Evolutionary conservation across 1,140 invertebrate genomes (phyloP).

Genomic region (Aphelenchoides avenae): DNA sequence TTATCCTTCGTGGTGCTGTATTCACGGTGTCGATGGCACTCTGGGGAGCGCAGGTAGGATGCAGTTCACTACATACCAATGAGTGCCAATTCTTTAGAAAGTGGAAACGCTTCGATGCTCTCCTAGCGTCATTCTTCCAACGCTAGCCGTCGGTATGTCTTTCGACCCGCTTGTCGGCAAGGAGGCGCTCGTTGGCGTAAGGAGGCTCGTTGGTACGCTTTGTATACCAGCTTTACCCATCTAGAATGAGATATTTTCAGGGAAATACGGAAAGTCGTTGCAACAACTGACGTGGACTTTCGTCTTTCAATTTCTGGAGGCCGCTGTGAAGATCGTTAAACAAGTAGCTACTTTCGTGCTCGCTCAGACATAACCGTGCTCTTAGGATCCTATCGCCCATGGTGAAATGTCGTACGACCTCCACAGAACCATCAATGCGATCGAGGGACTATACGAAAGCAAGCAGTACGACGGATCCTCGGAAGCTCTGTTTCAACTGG

Average conservation of each 20-base stretch:
- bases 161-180: slow-evolving; percentile 15
- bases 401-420: too few species aligned
- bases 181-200: slow-evolving; percentile 4
- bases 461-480: slow-evolving; percentile 8
- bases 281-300: slow-evolving; percentile 1
- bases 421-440: slow-evolving; percentile 2
- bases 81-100: slow-evolving; percentile 6
- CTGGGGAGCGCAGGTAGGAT: slow-evolving; percentile 18
- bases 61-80: neutral
- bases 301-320: neutral
- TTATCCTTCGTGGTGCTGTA: slow-evolving; percentile 22
- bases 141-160: slow-evolving; percentile 19
- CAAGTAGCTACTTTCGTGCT: too few species aligned
- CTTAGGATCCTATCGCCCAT: too few species aligned
- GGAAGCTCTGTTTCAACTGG: slow-evolving; percentile 11
- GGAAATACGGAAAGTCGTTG: slow-evolving; percentile 19
- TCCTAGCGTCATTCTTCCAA: slow-evolving; percentile 18
- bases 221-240: slow-evolving; percentile 6
- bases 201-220: neutral
- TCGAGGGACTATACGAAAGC: slow-evolving; percentile 6
- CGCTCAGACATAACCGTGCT: too few species aligned
- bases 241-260: slow-evolving; percentile 7
- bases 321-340: slow-evolving; percentile 1
- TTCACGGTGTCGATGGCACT: slow-evolving; percentile 5
- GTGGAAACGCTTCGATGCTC: slow-evolving; percentile 17